phyloP scores from a whole-genome alignment of 2,888 invertebrate species.

The Andrena fulva region DNA sequence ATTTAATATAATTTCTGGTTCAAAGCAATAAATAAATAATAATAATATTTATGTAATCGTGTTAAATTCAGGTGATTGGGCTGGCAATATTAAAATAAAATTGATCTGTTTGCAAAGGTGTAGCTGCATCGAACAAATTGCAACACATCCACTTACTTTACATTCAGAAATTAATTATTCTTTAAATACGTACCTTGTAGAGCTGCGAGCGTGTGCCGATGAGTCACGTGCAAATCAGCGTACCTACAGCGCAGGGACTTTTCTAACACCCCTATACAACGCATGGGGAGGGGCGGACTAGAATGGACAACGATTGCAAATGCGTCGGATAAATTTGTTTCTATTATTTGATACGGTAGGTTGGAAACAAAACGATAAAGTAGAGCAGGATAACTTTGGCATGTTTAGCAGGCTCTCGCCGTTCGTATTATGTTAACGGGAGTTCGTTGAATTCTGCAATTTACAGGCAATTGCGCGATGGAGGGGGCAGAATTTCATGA shows the following conservation, averaged over 20 bases:
- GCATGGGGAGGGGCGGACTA: too few species aligned
- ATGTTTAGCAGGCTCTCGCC: constrained; percentile 25
- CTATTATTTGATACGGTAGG: background rate
- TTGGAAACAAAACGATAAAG: constrained; percentile 8
- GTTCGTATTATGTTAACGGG: constrained; percentile 31
- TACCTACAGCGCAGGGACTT: too few species aligned
- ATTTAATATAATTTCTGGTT: too few species aligned
- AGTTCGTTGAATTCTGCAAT: constrained; percentile 28
- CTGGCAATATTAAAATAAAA: too few species aligned
- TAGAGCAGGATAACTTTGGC: constrained; percentile 1
- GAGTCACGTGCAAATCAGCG: too few species aligned
- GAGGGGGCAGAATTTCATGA: constrained; percentile 15
- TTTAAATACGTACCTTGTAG: background rate
- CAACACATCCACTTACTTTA: background rate
- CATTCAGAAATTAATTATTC: background rate
- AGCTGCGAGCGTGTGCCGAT: too few species aligned
- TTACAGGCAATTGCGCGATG: constrained; percentile 21
- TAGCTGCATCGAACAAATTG: too few species aligned
- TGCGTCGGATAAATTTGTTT: background rate
- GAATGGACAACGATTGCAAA: background rate
- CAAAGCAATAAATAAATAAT: too few species aligned
- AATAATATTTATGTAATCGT: too few species aligned
- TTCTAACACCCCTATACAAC: too few species aligned
- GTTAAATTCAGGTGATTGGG: too few species aligned
- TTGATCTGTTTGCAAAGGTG: too few species aligned